Base-by-base conservation (phyloP, 2,113 vertebrate genomes). In the Anoura caudifer region DNA sequence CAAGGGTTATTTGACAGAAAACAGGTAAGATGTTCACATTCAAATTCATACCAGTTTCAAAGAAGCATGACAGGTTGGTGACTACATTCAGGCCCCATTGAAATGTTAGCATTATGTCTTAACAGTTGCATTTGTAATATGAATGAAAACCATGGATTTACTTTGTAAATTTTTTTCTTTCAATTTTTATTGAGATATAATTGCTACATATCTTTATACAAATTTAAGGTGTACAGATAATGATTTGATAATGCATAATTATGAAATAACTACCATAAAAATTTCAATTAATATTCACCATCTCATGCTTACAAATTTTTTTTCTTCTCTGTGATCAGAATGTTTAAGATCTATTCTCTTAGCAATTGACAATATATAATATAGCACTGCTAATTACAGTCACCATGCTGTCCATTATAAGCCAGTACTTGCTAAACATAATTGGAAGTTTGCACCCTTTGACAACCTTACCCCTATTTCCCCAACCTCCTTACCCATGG, bases 401-500 rank as follows among this genome's bases (percentile, higher is more conserved):
- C 59, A 67, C 59, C 15, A 1, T 13, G 13, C 50, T 31, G 13
- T 45, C 31, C 31, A 5, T 59, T 50, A 38, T 4, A 87, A 26
- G n/a, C 75, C 41, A n/a, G 33, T 11, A n/a, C n/a, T 3, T 70
- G n/a, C 36, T 81, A 41, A 81, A 41, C 19, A 56, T 47, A 50
- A 33, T 52, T 61, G 54, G 28, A 65, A 24, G 26, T 52, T 31
- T 63, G 33, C 5, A 11, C 59, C 31, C 45, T 59, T 47, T 20
- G 82, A 87, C 26, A 3, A 10, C 10, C 26, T 72, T 72, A 28
- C 47, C 14, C 36, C 52, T 50, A 38, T 38, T 47, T 69, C 24
- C 36, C 5, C 16, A 6, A 10, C 10, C 2, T 9, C 28, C 12
- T 38, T 3, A 38, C 1, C 36, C 19, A 4, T 17, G 4, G 28